phyloP scores from a whole-genome alignment of 1,140 invertebrate species.

The Calliopsis andreniformis region DNA sequence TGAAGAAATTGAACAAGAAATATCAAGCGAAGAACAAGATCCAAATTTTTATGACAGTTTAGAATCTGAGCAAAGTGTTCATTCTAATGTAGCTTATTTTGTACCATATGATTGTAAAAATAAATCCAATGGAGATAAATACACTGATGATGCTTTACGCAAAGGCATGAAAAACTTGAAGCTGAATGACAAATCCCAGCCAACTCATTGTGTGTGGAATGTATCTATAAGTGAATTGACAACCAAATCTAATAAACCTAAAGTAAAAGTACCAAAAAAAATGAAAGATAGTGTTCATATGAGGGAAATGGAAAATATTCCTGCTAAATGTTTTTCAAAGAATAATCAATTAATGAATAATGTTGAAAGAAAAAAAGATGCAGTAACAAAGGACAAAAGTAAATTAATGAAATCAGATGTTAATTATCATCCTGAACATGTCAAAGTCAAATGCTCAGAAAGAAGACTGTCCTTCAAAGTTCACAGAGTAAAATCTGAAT shows the following conservation, averaged over 20 bases:
- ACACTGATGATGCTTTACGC: constrained; percentile 65
- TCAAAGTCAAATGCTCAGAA: neutral
- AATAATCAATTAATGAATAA: neutral
- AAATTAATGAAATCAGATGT: neutral
- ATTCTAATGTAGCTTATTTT: constrained; percentile 60
- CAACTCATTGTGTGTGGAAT: constrained; percentile 40
- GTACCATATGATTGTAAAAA: constrained; percentile 58
- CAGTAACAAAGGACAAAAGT: constrained; percentile 2
- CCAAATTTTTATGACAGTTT: constrained; percentile 50
- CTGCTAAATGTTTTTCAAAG: neutral
- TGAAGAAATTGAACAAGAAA: neutral
- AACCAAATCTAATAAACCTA: neutral
- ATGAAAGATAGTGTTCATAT: neutral
- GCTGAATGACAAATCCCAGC: constrained; percentile 50
- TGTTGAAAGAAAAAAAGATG: neutral
- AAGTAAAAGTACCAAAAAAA: neutral
- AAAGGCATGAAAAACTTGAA: constrained; percentile 66
- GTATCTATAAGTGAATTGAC: constrained; percentile 35
- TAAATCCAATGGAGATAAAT: constrained; percentile 54
- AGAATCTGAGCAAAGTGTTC: constrained; percentile 59
- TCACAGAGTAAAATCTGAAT: constrained; percentile 28
- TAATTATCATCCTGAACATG: no score
- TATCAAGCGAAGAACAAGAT: neutral
- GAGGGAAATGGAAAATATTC: neutral
- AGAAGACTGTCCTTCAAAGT: neutral